Evolutionary conservation across 2,113 vertebrate species (phyloP).

Genomic region (Nothocercus nigrocapillus): DNA sequence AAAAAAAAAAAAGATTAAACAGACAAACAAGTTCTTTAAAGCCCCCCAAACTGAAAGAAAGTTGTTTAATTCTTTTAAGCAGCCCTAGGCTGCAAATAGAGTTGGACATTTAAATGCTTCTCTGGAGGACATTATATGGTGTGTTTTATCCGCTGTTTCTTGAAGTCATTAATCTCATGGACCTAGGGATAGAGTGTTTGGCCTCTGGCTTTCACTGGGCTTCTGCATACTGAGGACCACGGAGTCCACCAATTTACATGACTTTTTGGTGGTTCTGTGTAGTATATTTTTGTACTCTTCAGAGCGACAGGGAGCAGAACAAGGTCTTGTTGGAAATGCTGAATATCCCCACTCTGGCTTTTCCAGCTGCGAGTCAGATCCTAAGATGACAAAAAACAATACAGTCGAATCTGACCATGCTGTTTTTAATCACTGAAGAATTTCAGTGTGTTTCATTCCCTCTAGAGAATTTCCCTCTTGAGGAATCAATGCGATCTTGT

Average conservation of each 20-base stretch:
- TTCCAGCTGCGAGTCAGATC: not conserved
- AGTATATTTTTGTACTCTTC: not conserved
- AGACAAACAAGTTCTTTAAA: slow-evolving; percentile 29
- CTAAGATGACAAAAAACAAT: not conserved
- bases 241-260: not conserved
- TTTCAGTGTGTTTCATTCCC: not conserved
- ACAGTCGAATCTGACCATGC: not conserved
- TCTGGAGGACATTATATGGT: not conserved
- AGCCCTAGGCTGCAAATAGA: not conserved
- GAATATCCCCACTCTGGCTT: not conserved
- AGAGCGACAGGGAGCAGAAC: not conserved
- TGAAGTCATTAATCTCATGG: not conserved
- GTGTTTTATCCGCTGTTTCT: not conserved
- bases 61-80: slow-evolving; percentile 14
- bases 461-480: not conserved
- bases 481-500: not conserved
- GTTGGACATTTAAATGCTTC: not conserved
- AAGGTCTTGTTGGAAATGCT: not conserved
- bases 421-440: not conserved
- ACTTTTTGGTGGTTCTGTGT: not conserved
- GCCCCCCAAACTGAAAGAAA: not conserved
- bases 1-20: not conserved
- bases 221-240: not conserved
- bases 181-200: not conserved
- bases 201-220: not conserved